Base-by-base conservation (phyloP, 2,113 vertebrate genomes). In the Grantiella picta region DNA sequence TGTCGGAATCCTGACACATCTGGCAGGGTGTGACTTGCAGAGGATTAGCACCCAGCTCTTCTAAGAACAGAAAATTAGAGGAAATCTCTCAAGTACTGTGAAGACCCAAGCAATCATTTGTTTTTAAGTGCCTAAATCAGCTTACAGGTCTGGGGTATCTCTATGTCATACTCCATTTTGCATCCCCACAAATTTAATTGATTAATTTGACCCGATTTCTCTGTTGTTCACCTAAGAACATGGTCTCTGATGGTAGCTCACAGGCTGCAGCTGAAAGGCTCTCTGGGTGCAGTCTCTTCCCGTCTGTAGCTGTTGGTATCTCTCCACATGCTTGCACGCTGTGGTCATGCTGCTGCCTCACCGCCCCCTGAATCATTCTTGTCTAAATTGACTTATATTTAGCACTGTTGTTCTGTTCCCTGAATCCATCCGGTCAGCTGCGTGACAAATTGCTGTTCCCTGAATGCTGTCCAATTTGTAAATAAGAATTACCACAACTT, bases 331-430 rank as follows among this genome's bases (percentile, higher is more conserved):
- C 82, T 91, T 96, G 84, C 54, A 82, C 0, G 0, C 86, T 96
- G 91, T 5, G 0, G 69, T 94, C 94, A 89, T 86, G 68, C 85
- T 81, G 88, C 90, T 94, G 71, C 75, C 64, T 92, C 20, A 33
- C 72, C 4, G 1, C 68, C 78, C 82, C 82, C 77, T 91, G 63
- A 82, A 82, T 95, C 77, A 89, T 87, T 91, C 86, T 87, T 91
- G 78, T 94, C 89, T 95, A 87, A 91, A 87, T n/a, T 90, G 81
- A 89, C 84, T 89, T 96, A 94, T 94, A 87, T 95, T 95, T 92
- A 96, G 89, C 81, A 57, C 49, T 82, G 86, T 88, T 96, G 50
- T 79, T 96, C 81, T 91, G 75, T 96, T 95, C 89, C 68, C 89
- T 77, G 81, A 38, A 64, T 87, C 86, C 70, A 61, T 82, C 94